Percentiles rank a stretch among this genome's conserved stretches.
phyloP scores from a whole-genome alignment of 2,113 vertebrate genomes.

The Gambusia affinis region DNA sequence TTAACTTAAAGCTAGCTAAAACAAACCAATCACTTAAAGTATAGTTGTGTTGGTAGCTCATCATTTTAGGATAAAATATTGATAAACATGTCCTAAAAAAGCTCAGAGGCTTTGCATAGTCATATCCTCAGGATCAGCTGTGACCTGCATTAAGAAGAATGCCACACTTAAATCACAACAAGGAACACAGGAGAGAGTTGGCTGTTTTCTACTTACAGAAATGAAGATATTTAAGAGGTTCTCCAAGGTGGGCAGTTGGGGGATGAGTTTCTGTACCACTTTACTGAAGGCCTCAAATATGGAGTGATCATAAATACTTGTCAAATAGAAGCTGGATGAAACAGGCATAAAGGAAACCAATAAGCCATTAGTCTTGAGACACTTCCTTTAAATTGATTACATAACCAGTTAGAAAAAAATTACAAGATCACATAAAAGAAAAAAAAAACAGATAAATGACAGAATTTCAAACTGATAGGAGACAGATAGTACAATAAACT shows the following conservation, averaged over 20 bases:
- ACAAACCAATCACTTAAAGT: not conserved
- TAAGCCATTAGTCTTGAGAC: constrained; percentile 10
- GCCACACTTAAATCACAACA: not conserved
- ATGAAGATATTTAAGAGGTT: constrained; percentile 99
- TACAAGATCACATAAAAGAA: constrained; percentile 24
- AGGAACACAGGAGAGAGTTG: not conserved
- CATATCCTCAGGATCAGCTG: not conserved
- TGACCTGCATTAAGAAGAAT: not conserved
- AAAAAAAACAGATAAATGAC: not conserved
- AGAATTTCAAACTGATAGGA: not conserved
- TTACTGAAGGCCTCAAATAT: constrained; percentile 99
- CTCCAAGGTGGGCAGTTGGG: constrained; percentile 96
- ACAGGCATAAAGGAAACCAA: constrained; percentile 34
- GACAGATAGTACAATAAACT: not conserved
- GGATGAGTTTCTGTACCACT: constrained; percentile 99
- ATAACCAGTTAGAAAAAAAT: constrained; percentile 50
- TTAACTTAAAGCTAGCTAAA: too few species aligned
- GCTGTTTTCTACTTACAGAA: constrained; percentile 86
- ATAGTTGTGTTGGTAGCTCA: not conserved
- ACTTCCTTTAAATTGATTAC: constrained; percentile 53
- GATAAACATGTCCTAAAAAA: too few species aligned
- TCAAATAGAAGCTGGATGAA: constrained; percentile 95
- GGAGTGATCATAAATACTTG: constrained; percentile 99
- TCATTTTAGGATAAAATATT: not conserved
- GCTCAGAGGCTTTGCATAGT: not conserved